Conservation (phyloP, 2,888 invertebrate genomes). For the Athrips mouffetella region DNA sequence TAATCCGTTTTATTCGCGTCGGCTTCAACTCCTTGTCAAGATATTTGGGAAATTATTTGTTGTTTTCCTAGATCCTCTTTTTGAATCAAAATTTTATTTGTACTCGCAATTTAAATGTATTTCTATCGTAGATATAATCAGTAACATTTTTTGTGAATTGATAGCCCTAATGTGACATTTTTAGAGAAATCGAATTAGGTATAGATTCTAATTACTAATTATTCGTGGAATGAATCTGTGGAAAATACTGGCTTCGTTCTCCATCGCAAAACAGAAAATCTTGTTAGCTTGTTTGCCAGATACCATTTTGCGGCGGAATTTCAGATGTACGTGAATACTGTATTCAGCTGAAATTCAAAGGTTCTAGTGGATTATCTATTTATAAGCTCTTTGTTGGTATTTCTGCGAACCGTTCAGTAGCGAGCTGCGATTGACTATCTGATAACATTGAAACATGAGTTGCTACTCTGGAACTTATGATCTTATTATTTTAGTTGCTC, state of each 20-base stretch:
- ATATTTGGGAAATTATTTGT: conserved; percentile 1
- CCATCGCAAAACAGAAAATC: neutral
- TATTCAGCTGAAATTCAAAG: neutral
- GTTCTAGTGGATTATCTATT: neutral
- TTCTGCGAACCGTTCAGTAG: too few relatives aligned
- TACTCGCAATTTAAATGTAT: too few relatives aligned
- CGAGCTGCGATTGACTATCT: neutral
- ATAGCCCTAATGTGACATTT: too few relatives aligned
- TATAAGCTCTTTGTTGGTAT: neutral
- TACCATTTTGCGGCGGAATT: neutral
- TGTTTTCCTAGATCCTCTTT: neutral
- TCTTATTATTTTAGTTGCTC: too few relatives aligned
- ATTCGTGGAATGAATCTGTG: too few relatives aligned
- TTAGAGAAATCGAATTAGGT: too few relatives aligned
- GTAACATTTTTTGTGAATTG: too few relatives aligned
- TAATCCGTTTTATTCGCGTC: conserved; percentile 9
- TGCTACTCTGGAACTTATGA: too few relatives aligned
- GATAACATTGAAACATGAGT: too few relatives aligned
- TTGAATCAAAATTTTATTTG: too few relatives aligned
- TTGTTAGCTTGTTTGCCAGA: neutral
- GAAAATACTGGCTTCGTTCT: neutral
- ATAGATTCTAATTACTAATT: too few relatives aligned
- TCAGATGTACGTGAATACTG: neutral
- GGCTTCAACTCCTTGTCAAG: neutral
- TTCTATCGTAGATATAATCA: too few relatives aligned